Conservation (phyloP, 2,113 vertebrate genomes). For the Plestiodon gilberti region DNA sequence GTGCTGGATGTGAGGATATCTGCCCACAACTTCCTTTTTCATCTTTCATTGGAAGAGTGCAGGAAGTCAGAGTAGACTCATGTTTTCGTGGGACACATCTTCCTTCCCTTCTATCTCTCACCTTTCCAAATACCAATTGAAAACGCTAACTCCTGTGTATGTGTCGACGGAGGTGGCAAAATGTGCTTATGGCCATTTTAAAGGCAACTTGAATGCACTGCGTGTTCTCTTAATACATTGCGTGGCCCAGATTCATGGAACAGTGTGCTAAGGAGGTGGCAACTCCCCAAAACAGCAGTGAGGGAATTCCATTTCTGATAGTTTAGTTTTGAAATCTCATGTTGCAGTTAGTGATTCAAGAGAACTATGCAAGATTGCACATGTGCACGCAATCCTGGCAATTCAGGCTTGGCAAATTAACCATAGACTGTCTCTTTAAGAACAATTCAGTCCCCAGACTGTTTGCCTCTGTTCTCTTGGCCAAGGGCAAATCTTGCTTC, state of each 20-base stretch:
- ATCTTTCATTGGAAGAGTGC: neutral
- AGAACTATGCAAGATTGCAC: no score
- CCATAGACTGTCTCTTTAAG: no score
- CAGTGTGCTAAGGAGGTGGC: neutral
- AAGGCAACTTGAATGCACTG: neutral
- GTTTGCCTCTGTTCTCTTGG: no score
- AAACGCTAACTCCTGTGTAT: neutral
- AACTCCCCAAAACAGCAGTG: neutral
- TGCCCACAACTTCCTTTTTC: neutral
- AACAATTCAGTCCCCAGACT: no score
- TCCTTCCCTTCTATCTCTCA: neutral
- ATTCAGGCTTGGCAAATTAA: no score
- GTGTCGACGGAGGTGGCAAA: neutral
- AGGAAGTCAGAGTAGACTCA: neutral
- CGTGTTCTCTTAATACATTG: neutral
- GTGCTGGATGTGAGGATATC: neutral
- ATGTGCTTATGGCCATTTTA: neutral
- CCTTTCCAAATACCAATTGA: neutral
- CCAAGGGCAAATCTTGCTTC: no score
- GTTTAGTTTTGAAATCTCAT: neutral
- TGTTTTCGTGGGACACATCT: neutral
- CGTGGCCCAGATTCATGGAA: neutral
- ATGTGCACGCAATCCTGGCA: no score
- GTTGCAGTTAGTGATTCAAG: no score
- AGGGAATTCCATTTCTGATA: neutral